Conservation (phyloP, 35 echinoderm and acorn worm genomes). For the Apostichopus japonicus region DNA sequence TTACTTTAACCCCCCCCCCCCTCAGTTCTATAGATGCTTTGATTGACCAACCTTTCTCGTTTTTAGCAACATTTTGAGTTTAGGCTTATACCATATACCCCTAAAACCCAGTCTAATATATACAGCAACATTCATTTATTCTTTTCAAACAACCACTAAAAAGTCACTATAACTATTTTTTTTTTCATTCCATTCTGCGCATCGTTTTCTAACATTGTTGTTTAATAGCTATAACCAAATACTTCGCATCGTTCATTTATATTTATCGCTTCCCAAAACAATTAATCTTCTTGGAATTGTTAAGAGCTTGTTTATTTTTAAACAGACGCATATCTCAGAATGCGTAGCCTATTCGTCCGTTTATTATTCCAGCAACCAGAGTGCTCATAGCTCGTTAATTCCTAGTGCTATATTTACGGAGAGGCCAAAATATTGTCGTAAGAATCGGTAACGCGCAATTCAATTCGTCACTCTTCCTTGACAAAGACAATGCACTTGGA, state of each 20-base stretch:
- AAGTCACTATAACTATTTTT: slow-evolving; percentile 5
- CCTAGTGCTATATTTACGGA: background rate
- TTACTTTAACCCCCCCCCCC: no score
- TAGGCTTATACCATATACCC: no score
- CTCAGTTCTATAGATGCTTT: no score
- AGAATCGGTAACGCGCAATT: background rate
- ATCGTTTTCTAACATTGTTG: background rate
- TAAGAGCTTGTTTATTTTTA: slow-evolving; percentile 13
- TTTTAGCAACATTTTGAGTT: no score
- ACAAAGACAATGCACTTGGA: no score
- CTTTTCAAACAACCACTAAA: background rate
- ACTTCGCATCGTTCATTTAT: background rate
- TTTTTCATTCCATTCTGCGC: background rate
- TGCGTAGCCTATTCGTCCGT: background rate
- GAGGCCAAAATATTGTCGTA: background rate
- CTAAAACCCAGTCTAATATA: no score
- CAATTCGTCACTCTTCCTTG: no score
- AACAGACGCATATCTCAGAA: background rate
- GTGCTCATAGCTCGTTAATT: background rate
- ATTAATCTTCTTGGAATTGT: background rate
- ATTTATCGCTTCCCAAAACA: slow-evolving; percentile 3
- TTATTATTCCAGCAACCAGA: background rate
- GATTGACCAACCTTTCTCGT: no score
- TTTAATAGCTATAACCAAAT: background rate
- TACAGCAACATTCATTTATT: no score